Evolutionary conservation across 2,113 vertebrate genomes (phyloP), one percentile per base, ranked within the genome.

Genomic region (Brachyistius frenatus): DNA sequence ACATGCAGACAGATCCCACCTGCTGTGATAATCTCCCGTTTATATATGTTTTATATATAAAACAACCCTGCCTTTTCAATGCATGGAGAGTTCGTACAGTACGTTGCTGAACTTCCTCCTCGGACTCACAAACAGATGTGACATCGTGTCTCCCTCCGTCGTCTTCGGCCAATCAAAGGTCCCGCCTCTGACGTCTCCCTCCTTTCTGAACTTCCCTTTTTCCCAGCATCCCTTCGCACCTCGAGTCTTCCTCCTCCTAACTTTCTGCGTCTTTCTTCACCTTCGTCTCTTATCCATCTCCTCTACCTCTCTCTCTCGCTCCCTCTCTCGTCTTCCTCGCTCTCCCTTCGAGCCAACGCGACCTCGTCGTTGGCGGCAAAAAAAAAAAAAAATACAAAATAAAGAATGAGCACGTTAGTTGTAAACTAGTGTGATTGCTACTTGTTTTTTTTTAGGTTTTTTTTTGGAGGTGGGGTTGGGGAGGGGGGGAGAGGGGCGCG

Each of bases 371-470:
- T 23, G 23, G 23, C 23, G 23, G 23, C 23, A 23, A 23, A 23
- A 23, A 23, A 23, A 23, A 23, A 23, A 23, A 23, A 23, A 23
- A 23, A 23, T n/a, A n/a, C 70, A 41, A 86, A 89, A 94, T 92
- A 90, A 92, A 91, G 82, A 50, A 79, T 65, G 72, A 85, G 85
- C 84, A 89, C 46, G 67, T 84, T 63, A 71, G 76, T 79, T 93
- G 91, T 93, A 93, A 93, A 94, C 93, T 90, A 88, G 76, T 76
- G 57, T 87, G 86, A 91, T 75, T 58, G 83, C 90, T 89, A 89
- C 88, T 83, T 2, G 0, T 55, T 23, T 23, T 23, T 23, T 23
- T 23, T 23, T 23, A 23, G 23, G 23, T 1, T 23, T 23, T 23
- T 23, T 23, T 23, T 23, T 23, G 23, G 23, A 23, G 23, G 23